Evolutionary conservation across 2,113 vertebrate genomes (phyloP).

Genomic region (Aplodontia rufa): DNA sequence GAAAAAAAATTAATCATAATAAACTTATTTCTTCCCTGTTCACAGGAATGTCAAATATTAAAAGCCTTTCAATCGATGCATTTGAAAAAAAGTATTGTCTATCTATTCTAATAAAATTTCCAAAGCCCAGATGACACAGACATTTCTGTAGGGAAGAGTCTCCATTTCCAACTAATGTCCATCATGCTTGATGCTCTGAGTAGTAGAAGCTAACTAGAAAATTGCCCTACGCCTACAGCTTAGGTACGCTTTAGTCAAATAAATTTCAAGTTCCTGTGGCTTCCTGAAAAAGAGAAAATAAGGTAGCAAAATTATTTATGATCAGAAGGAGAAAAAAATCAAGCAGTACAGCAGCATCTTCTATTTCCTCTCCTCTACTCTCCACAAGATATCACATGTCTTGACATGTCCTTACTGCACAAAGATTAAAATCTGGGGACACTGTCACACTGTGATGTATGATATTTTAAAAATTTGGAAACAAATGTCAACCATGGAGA

Average conservation of each 20-base stretch:
- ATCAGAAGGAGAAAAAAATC: background rate
- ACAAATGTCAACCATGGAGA: background rate
- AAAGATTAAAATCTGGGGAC: background rate
- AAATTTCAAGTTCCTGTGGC: background rate
- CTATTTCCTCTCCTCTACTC: background rate
- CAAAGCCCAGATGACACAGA: background rate
- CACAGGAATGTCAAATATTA: background rate
- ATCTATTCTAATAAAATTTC: background rate
- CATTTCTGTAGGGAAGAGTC: background rate
- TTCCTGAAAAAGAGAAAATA: conserved; percentile 26
- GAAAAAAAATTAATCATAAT: background rate
- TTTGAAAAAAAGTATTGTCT: background rate
- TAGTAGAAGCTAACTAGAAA: background rate
- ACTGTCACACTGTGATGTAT: too few species aligned
- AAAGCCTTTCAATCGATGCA: background rate
- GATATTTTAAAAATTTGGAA: background rate
- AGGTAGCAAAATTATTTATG: background rate
- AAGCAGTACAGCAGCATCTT: background rate
- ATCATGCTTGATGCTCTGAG: background rate
- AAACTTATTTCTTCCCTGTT: background rate
- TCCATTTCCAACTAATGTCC: background rate
- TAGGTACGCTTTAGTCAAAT: background rate
- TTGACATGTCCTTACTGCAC: background rate
- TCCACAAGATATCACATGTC: background rate
- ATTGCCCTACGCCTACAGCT: background rate